Conservation (phyloP, 1,140 invertebrate species). For the Rhyacophila brunnea region DNA sequence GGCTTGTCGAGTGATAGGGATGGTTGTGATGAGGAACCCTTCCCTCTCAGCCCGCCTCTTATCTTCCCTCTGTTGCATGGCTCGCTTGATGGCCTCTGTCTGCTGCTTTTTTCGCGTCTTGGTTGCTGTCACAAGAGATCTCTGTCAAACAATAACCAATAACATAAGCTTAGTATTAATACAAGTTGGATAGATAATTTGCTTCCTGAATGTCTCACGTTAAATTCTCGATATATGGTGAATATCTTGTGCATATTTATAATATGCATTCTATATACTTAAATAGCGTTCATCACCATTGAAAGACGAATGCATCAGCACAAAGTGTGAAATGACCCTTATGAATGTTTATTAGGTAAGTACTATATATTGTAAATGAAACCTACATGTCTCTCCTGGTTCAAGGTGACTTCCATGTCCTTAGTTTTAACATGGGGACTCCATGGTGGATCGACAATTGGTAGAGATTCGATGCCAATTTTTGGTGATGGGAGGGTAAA, state of each 20-base stretch:
- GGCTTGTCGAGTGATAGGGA: slow-evolving; percentile 92
- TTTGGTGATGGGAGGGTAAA: slow-evolving; percentile 98
- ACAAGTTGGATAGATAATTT: too few relatives aligned
- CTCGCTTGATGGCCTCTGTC: slow-evolving; percentile 94
- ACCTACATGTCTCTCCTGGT: slow-evolving; percentile 94
- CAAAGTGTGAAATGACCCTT: too few relatives aligned
- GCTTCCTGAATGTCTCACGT: too few relatives aligned
- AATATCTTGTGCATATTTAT: too few relatives aligned
- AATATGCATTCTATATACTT: too few relatives aligned
- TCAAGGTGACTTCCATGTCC: slow-evolving; percentile 98
- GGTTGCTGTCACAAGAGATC: slow-evolving; percentile 95
- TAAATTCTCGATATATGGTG: too few relatives aligned
- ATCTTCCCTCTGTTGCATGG: slow-evolving; percentile 92
- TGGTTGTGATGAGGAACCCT: slow-evolving; percentile 95
- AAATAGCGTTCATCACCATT: too few relatives aligned
- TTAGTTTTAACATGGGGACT: slow-evolving; percentile 96
- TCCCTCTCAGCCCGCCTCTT: slow-evolving; percentile 91
- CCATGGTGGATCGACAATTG: slow-evolving; percentile 98
- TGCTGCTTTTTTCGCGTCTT: slow-evolving; percentile 98
- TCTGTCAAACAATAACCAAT: slow-evolving; percentile 62
- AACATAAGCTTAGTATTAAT: too few relatives aligned
- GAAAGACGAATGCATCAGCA: too few relatives aligned
- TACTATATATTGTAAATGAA: too few relatives aligned
- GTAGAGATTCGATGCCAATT: slow-evolving; percentile 91
- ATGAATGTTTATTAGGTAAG: too few relatives aligned